Base-by-base conservation (phyloP, 2,113 vertebrate species). In the Vombatus ursinus region DNA sequence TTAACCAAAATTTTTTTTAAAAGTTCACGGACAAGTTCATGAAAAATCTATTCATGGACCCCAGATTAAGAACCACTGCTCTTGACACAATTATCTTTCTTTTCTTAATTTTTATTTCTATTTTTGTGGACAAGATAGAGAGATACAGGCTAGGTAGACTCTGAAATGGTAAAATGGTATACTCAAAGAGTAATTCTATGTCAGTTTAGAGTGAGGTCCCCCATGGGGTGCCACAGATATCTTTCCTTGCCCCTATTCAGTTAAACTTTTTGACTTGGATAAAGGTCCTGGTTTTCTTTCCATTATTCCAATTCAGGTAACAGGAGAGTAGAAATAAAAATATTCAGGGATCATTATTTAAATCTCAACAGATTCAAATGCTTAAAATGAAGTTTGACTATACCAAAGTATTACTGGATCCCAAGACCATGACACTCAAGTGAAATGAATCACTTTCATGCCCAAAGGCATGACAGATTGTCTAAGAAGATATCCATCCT, bases 401-500 rank as follows among this genome's bases (percentile, higher is more conserved):
- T 49, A 52, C 54, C 50, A 96, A 52, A 89, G 61, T 84, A 93
- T 52, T n/a, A 93, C 10, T 50, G 10, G 9, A 49, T 90, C 90
- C 90, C 6, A 90, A 50, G 3, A 90, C 48, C 5, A 50, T 90
- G 25, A 49, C 90, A 90, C 90, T 50, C 47, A 50, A 90, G 90
- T 49, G 52, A 89, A 49, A 89, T 93, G 10, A 37, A 61, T 77
- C 90, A 84, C 37, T 95, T 94, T 54, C 26, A 92, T 92, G 49
- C 54, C 49, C 24, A 57, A 96, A 92, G 51, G n/a, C 94, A 89
- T 53, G 53, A 91, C 57, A 91, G 89, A 19, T 90, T 91, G 51
- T 93, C 89, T 57, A 25, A 94, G 51, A 96, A 94, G 92, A 48
- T 96, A 94, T 96, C 96, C 93, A 31, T 37, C 31, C 26, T n/a